Conservation (phyloP, 37 sponge, comb jelly and placozoan species). For the Lycopodina hypogea region DNA sequence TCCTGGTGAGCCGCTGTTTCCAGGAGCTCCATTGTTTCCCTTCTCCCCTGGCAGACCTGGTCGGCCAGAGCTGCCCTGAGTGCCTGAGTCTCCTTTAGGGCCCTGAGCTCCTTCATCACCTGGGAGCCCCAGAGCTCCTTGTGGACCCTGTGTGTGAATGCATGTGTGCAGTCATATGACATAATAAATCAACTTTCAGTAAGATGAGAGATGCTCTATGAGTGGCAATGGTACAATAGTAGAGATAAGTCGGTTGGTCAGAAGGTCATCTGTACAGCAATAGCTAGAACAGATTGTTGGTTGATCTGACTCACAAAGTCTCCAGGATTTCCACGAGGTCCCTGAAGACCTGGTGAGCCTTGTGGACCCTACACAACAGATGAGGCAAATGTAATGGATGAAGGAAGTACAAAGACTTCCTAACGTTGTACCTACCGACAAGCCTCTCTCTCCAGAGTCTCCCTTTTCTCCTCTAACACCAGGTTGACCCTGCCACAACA, state of each 20-base stretch:
- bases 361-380: conserved; percentile 25
- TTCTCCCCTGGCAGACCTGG: conserved; percentile 50
- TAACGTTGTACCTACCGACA: conserved; percentile 23
- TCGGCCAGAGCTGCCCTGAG: conserved; percentile 31
- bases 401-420: too few species aligned
- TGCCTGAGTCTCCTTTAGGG: conserved; percentile 50
- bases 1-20: conserved; percentile 48
- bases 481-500: conserved; percentile 21
- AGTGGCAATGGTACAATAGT: not conserved
- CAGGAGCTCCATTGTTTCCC: conserved; percentile 55
- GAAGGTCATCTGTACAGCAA: not conserved
- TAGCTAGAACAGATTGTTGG: too few species aligned
- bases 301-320: conserved; percentile 19
- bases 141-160: conserved; percentile 33
- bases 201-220: too few species aligned
- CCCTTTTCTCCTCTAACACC: conserved; percentile 76
- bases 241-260: not conserved
- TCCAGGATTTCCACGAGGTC: conserved; percentile 64
- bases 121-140: conserved; percentile 34
- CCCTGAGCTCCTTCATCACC: conserved; percentile 39
- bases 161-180: conserved; percentile 3
- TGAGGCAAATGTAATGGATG: not conserved
- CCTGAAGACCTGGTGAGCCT: conserved; percentile 49
- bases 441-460: conserved; percentile 55
- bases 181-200: too few species aligned